phyloP scores from a whole-genome alignment of 2,113 vertebrate species.

The Ciconia boyciana region DNA sequence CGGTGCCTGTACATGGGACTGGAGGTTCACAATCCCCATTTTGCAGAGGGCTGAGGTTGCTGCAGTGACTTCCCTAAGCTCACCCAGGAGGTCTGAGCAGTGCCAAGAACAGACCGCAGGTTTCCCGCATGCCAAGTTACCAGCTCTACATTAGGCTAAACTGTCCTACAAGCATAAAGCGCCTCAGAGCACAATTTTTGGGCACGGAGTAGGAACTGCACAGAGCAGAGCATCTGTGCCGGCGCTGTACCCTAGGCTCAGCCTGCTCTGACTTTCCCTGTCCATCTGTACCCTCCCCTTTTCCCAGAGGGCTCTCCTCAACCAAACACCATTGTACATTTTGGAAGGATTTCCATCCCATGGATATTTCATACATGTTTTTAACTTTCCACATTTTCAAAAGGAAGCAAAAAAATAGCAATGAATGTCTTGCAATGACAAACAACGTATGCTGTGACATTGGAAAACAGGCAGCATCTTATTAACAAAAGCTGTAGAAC shows the following conservation, averaged over 20 bases:
- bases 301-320: background rate
- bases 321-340: background rate
- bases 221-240: conserved; percentile 51
- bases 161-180: conserved; percentile 47
- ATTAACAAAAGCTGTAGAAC: conserved; percentile 24
- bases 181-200: conserved; percentile 50
- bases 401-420: background rate
- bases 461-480: conserved; percentile 4
- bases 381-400: background rate
- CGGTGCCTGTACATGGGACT: rapidly evolving
- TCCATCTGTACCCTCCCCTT: conserved; percentile 2
- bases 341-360: background rate
- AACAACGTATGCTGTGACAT: background rate
- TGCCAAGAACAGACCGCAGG: conserved; percentile 8
- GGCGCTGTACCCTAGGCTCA: background rate
- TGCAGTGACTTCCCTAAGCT: background rate
- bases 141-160: conserved; percentile 36
- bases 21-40: background rate
- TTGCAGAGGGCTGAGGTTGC: background rate
- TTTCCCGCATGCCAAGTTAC: background rate
- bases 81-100: background rate
- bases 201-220: background rate
- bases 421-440: background rate
- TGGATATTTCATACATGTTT: background rate
- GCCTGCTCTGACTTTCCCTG: background rate